Conservation (phyloP, 2,888 invertebrate species). For the Eurytoma californica region DNA sequence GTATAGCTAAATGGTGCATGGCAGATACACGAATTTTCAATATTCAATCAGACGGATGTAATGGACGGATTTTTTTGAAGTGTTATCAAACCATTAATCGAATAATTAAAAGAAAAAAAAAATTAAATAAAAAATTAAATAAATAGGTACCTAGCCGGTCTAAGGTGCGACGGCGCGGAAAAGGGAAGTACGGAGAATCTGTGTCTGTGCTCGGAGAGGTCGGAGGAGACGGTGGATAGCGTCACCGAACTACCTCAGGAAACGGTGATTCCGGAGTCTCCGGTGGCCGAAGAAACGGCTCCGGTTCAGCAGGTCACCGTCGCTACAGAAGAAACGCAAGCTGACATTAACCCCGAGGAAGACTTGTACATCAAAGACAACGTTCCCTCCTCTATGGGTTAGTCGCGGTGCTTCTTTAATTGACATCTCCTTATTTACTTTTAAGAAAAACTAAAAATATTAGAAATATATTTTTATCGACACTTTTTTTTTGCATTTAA, state of each 20-base stretch:
- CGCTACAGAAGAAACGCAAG: constrained; percentile 65
- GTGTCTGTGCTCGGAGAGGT: constrained; percentile 43
- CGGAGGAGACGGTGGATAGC: neutral
- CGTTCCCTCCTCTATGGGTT: constrained; percentile 60
- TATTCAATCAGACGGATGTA: too few relatives aligned
- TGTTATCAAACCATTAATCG: too few relatives aligned
- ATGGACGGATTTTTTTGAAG: too few relatives aligned
- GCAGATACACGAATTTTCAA: too few relatives aligned
- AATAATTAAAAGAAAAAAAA: constrained; percentile 2
- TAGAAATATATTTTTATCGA: too few relatives aligned
- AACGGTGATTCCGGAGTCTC: neutral
- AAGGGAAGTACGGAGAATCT: constrained; percentile 60
- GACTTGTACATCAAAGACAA: constrained; percentile 65
- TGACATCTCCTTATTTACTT: too few relatives aligned
- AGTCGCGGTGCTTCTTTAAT: constrained; percentile 1
- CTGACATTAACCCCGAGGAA: constrained; percentile 62
- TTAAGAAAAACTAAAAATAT: too few relatives aligned
- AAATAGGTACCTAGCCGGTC: constrained; percentile 68
- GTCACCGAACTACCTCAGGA: neutral
- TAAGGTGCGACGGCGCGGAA: constrained; percentile 67
- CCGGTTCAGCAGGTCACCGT: constrained; percentile 4
- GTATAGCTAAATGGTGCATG: too few relatives aligned
- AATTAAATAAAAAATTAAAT: too few relatives aligned
- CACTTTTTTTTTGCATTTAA: too few relatives aligned
- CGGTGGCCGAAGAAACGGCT: neutral